A percentile compares a stretch with the other conserved stretches of the same genome.
These are phyloP conservation scores for Morpho deidamia DNA, from an alignment of 2,888 invertebrate genomes.

Conservation along the genomic window DNA sequence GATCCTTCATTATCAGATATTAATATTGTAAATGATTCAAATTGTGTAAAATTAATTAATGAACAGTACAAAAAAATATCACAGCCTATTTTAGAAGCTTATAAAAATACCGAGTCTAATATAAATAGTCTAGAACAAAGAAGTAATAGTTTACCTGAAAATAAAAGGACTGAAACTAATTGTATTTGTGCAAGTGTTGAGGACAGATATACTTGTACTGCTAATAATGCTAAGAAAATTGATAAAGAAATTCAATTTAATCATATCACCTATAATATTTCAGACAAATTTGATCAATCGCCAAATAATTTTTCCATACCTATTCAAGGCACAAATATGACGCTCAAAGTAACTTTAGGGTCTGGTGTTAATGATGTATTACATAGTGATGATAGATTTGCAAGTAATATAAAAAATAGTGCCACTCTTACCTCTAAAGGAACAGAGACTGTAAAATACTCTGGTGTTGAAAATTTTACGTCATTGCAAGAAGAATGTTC, in stretches of 20 bases:
- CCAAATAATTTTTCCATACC: conserved; percentile 52
- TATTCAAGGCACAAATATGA: conserved; percentile 67
- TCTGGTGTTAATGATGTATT: conserved; percentile 9
- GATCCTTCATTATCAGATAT: conserved; percentile 61
- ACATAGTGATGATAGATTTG: not conserved
- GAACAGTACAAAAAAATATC: conserved; percentile 40
- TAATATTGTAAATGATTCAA: conserved; percentile 42
- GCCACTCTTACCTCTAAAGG: conserved; percentile 23
- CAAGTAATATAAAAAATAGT: conserved; percentile 7
- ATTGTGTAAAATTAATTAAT: conserved; percentile 43
- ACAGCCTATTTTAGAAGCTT: conserved; percentile 8
- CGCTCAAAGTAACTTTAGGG: conserved; percentile 44
- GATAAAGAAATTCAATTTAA: conserved; percentile 30
- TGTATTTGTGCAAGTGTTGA: conserved; percentile 2
- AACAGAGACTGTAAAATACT: conserved; percentile 36
- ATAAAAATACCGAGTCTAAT: conserved; percentile 5
- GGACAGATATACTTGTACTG: not conserved
- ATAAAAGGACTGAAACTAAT: conserved; percentile 1
- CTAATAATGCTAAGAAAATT: conserved; percentile 12
- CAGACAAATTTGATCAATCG: conserved; percentile 7
- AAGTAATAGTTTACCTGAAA: conserved; percentile 9
- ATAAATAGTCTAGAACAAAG: conserved; percentile 2
- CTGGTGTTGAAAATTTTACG: conserved; percentile 40
- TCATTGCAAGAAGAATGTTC: conserved; percentile 45
- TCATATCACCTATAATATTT: conserved; percentile 7